phyloP scores from a whole-genome alignment of 2,797 vertebrate species.

The Notolepis coatsorum region DNA sequence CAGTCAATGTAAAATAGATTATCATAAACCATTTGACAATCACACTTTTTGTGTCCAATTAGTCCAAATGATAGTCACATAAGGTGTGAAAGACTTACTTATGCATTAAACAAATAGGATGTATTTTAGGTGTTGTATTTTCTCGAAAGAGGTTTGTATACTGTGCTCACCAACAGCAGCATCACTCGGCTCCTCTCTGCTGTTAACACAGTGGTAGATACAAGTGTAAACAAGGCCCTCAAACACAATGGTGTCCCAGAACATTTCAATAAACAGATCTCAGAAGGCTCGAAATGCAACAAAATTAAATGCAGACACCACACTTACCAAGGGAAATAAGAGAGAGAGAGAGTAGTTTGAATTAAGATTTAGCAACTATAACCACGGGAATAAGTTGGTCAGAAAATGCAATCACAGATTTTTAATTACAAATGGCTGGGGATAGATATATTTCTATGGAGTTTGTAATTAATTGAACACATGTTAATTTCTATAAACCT shows the following conservation, averaged over 20 bases:
- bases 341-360: conserved; percentile 7
- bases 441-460: conserved; percentile 25
- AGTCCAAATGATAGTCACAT: too few species aligned
- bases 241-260: conserved; percentile 23
- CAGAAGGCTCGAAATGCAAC: conserved; percentile 5
- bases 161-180: conserved; percentile 1
- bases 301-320: neutral
- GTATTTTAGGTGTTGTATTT: too few species aligned
- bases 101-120: too few species aligned
- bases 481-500: conserved; percentile 45
- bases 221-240: conserved; percentile 34
- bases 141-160: neutral
- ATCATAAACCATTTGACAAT: too few species aligned
- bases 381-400: conserved; percentile 32
- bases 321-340: conserved; percentile 18
- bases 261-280: conserved; percentile 47
- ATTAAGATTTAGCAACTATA: conserved; percentile 16
- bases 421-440: conserved; percentile 7
- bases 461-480: conserved; percentile 52
- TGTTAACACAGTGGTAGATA: conserved; percentile 22
- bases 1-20: too few species aligned
- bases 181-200: conserved; percentile 18
- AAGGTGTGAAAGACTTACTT: too few species aligned
- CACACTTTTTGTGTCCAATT: too few species aligned
- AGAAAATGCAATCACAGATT: conserved; percentile 14